phyloP scores from a whole-genome alignment of 2,113 vertebrate species.

The Machaerirhynchus nigripectus region DNA sequence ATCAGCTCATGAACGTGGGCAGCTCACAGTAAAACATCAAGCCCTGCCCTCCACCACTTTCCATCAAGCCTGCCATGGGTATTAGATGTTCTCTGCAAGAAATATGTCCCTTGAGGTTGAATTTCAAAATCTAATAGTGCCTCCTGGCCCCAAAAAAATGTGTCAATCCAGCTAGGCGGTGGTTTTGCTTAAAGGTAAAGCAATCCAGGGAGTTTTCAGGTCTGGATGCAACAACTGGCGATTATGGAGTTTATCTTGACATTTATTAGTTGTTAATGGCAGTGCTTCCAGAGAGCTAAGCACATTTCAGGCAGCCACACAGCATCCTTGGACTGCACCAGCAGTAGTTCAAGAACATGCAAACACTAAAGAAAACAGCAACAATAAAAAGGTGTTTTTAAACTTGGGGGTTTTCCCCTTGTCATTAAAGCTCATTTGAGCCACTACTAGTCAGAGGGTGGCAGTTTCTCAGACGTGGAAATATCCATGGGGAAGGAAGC shows the following conservation, averaged over 20 bases:
- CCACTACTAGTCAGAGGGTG: background rate
- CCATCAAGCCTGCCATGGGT: background rate
- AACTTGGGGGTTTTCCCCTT: background rate
- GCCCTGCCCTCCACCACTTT: background rate
- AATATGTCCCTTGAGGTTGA: background rate
- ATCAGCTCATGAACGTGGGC: background rate
- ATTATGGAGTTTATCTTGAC: background rate
- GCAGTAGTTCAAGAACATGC: background rate
- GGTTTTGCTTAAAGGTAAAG: slow-evolving; percentile 16
- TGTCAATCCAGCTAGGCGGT: background rate
- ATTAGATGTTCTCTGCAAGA: background rate
- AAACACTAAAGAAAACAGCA: background rate
- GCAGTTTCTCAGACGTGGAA: background rate
- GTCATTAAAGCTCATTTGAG: background rate
- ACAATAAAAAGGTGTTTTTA: background rate
- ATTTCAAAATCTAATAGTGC: background rate
- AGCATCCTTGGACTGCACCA: background rate
- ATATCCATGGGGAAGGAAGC: background rate
- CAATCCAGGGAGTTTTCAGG: background rate
- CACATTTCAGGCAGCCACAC: background rate
- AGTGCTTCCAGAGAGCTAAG: slow-evolving; percentile 3
- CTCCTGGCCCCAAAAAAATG: background rate
- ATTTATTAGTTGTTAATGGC: slow-evolving; percentile 29
- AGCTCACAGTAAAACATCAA: background rate
- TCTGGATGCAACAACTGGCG: background rate